These are phyloP conservation scores for Drosophila tsacasi DNA, from an alignment of 1,140 invertebrate genomes.

Conservation along the genomic window DNA sequence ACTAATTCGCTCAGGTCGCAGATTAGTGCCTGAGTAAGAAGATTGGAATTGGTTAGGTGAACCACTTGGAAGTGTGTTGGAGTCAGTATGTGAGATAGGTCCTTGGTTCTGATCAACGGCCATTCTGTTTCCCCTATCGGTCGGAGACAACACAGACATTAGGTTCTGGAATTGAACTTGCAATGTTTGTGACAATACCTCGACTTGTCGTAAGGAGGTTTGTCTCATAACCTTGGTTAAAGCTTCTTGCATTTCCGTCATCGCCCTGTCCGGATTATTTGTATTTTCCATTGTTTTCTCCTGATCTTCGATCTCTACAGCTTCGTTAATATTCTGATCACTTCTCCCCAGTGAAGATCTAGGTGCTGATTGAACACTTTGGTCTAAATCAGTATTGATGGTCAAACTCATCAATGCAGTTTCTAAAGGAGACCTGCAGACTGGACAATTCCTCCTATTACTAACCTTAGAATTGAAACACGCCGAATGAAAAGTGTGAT, in stretches of 20 bases:
- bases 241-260: slow-evolving; percentile 1
- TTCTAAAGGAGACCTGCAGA: slow-evolving; percentile 3
- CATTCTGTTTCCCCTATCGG: not conserved
- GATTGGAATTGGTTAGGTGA: slow-evolving; percentile 4
- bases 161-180: slow-evolving; percentile 9
- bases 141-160: not conserved
- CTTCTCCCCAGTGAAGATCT: slow-evolving; percentile 1
- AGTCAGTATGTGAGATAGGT: no score
- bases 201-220: slow-evolving; percentile 1
- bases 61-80: not conserved
- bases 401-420: slow-evolving; percentile 7
- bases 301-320: slow-evolving; percentile 5
- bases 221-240: not conserved
- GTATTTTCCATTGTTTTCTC: not conserved
- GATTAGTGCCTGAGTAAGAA: slow-evolving; percentile 2
- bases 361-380: not conserved
- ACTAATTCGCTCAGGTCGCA: no score
- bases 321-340: slow-evolving; percentile 1
- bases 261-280: not conserved
- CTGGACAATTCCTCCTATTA: not conserved
- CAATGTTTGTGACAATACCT: not conserved
- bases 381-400: slow-evolving; percentile 1
- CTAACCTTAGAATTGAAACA: not conserved
- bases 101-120: no score
- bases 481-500: slow-evolving; percentile 9